Conservation (phyloP, 2,113 vertebrate species). For the Engystomops pustulosus region DNA sequence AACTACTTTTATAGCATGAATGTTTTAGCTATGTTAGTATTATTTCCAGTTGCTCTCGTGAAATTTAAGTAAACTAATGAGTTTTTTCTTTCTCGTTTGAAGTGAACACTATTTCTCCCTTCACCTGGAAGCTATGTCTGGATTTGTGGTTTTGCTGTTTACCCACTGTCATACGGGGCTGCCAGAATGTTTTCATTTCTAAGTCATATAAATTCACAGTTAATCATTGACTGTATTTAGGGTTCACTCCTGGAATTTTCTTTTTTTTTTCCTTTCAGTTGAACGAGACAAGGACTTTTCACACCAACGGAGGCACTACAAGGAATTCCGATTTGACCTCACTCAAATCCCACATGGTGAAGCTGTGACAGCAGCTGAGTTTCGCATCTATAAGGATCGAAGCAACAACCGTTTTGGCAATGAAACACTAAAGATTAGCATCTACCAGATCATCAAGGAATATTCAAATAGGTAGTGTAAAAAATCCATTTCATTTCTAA, state of each 20-base stretch:
- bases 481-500: background rate
- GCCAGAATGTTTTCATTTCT: constrained; percentile 69
- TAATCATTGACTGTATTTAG: constrained; percentile 63
- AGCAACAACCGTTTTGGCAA: constrained; percentile 90
- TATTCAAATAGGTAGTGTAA: constrained; percentile 85
- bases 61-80: constrained; percentile 69
- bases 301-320: constrained; percentile 94
- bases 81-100: constrained; percentile 66
- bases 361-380: constrained; percentile 94
- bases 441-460: constrained; percentile 97
- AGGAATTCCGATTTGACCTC: constrained; percentile 97
- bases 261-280: constrained; percentile 73
- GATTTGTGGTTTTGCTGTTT: constrained; percentile 71
- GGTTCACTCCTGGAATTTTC: constrained; percentile 61
- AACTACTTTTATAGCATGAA: constrained; percentile 63
- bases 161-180: constrained; percentile 65
- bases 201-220: constrained; percentile 63
- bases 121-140: constrained; percentile 69
- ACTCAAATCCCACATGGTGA: constrained; percentile 96
- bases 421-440: constrained; percentile 89
- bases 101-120: constrained; percentile 72
- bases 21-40: constrained; percentile 69
- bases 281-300: constrained; percentile 98
- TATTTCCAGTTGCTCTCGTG: constrained; percentile 67
- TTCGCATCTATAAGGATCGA: constrained; percentile 95